Evolutionary conservation across 2,888 invertebrate genomes (phyloP).

Genomic region (Anthrax anthrax): DNA sequence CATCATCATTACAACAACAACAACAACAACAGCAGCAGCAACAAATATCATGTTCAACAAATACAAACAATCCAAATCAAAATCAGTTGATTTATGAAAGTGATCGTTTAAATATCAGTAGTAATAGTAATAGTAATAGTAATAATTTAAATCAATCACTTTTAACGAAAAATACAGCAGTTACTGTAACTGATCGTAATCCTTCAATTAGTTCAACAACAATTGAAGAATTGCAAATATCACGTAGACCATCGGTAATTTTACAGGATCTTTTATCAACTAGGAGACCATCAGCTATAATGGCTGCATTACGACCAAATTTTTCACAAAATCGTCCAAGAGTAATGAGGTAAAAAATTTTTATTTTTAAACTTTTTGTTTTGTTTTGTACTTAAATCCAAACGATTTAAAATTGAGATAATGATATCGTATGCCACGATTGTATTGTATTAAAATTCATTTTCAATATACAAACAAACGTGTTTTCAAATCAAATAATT

Average conservation of each 20-base stretch:
- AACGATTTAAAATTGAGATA: too few relatives aligned
- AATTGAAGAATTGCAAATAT: conserved; percentile 25
- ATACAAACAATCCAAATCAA: not conserved
- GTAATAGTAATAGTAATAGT: not conserved
- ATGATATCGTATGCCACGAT: too few relatives aligned
- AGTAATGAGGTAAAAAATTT: conserved; percentile 27
- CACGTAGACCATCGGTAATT: conserved; percentile 30
- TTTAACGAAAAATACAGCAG: not conserved
- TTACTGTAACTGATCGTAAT: not conserved
- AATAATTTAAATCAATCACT: not conserved
- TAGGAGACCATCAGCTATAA: conserved; percentile 46
- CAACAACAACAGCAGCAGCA: too few relatives aligned
- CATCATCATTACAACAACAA: not conserved
- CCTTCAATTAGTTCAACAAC: not conserved
- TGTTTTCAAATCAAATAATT: too few relatives aligned
- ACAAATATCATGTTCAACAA: too few relatives aligned
- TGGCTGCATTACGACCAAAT: conserved; percentile 36
- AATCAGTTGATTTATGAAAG: not conserved
- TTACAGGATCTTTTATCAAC: conserved; percentile 30
- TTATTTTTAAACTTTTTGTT: too few relatives aligned
- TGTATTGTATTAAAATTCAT: too few relatives aligned
- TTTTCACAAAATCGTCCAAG: conserved; percentile 14
- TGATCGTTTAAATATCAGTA: not conserved
- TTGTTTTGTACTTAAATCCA: too few relatives aligned
- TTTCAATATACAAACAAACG: too few relatives aligned